Evolutionary conservation across 2,797 vertebrate genomes (phyloP), one percentile per base, ranked within the genome.

Genomic region (Spatula versicolor): DNA sequence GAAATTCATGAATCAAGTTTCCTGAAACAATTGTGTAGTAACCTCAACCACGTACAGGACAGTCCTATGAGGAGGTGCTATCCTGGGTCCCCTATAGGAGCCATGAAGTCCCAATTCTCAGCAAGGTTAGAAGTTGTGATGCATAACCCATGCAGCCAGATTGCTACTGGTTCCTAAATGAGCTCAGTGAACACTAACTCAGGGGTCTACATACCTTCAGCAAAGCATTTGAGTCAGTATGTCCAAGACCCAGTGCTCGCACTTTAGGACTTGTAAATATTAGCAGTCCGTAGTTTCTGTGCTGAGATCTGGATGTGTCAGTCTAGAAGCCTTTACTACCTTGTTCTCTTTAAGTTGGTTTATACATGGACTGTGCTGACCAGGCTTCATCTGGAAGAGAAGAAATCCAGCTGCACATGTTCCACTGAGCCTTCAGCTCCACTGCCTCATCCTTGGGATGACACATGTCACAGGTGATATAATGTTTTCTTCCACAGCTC

Each of bases 401-500:
- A 77, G 45, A 92, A 85, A 85, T 56, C 35, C 2, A 4, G 17
- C 11, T 93, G 71, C 35, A 72, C 35, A 7, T 1, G 1, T 86
- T 83, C 37, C 43, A 71, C 46, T 20, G 54, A 62, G 83, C 62
- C 69, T 80, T 83, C 78, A 68, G n/a, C 37, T 90, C 62, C 1
- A 8, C 92, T 91, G 64, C 83, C 58, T 92, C 83, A 90, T 92
- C n/a, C 35, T 75, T 7, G 17, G 58, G 83, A 69, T 88, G 87
- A 88, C 92, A 96, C 88, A 91, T 0, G 1, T 59, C 18, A n/a
- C 78, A 94, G 94, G 93, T 96, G 93, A 46, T 72, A 93, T 0
- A 86, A 95, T 92, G 73, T 87, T 97, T 94, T 86, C 75, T 87
- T 86, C 69, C 72, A 80, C 50, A 63, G 62, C 81, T 95, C 90